phyloP scores from a whole-genome alignment of 2,888 invertebrate genomes.

The Tetragonisca angustula region DNA sequence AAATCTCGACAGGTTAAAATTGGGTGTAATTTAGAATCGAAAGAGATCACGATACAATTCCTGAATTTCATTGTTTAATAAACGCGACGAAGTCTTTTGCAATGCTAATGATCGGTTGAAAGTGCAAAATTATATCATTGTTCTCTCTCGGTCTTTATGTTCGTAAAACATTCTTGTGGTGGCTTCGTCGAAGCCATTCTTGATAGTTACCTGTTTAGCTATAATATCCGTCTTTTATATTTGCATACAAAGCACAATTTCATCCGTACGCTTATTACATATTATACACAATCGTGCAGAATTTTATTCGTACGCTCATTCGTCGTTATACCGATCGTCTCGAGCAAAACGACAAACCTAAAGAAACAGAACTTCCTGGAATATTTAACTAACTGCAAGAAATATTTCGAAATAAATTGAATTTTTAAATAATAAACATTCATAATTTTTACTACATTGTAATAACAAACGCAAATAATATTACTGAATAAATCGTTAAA shows the following conservation, averaged over 20 bases:
- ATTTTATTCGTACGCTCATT: no score
- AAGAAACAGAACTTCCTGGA: background rate
- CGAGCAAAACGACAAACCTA: background rate
- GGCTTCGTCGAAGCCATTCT: background rate
- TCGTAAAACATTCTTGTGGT: background rate
- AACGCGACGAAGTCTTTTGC: background rate
- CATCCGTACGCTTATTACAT: no score
- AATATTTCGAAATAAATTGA: background rate
- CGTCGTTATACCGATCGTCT: background rate
- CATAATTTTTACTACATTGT: no score
- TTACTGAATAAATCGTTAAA: background rate
- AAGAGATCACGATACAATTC: background rate
- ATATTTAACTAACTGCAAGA: no score
- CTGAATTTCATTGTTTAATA: background rate
- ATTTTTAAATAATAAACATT: background rate
- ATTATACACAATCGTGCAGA: no score
- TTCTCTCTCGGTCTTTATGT: background rate
- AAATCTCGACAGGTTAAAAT: no score
- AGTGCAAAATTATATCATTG: background rate
- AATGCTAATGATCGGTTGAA: background rate
- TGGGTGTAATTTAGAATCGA: background rate
- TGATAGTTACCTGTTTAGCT: background rate
- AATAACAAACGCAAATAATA: background rate
- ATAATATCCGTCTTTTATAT: background rate
- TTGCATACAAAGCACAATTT: constrained; percentile 18